Conservation (phyloP, 2,888 invertebrate genomes). For the Augiades crinisus region DNA sequence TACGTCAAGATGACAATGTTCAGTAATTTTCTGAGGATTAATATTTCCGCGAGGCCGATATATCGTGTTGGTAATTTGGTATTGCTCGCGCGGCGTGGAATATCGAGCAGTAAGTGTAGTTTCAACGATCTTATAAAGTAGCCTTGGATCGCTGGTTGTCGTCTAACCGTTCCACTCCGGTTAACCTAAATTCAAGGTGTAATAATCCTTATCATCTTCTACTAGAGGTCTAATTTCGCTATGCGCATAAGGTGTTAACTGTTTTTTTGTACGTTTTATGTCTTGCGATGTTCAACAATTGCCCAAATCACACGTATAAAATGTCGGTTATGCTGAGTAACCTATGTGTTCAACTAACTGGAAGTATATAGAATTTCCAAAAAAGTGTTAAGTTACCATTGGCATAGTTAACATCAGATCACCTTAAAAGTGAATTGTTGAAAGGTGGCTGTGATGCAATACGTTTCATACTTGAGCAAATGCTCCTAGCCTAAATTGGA, state of each 20-base stretch:
- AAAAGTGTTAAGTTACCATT: too few species aligned
- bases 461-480: too few species aligned
- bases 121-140: constrained; percentile 27
- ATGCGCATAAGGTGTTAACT: neutral
- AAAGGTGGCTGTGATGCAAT: too few species aligned
- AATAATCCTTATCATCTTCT: constrained; percentile 3
- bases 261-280: neutral
- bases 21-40: constrained; percentile 59
- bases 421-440: too few species aligned
- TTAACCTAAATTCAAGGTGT: constrained; percentile 10
- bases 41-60: constrained; percentile 53
- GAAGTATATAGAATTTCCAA: too few species aligned
- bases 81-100: constrained; percentile 49
- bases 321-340: too few species aligned
- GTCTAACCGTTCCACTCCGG: constrained; percentile 31
- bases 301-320: too few species aligned
- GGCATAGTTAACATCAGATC: too few species aligned
- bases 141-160: constrained; percentile 30
- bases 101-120: constrained; percentile 47
- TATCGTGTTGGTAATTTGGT: constrained; percentile 45
- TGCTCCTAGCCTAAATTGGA: too few species aligned
- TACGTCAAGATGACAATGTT: constrained; percentile 78
- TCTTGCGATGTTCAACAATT: too few species aligned
- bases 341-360: too few species aligned
- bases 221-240: neutral